Conservation (phyloP, 1,140 invertebrate genomes). For the Drosophila repletoides region DNA sequence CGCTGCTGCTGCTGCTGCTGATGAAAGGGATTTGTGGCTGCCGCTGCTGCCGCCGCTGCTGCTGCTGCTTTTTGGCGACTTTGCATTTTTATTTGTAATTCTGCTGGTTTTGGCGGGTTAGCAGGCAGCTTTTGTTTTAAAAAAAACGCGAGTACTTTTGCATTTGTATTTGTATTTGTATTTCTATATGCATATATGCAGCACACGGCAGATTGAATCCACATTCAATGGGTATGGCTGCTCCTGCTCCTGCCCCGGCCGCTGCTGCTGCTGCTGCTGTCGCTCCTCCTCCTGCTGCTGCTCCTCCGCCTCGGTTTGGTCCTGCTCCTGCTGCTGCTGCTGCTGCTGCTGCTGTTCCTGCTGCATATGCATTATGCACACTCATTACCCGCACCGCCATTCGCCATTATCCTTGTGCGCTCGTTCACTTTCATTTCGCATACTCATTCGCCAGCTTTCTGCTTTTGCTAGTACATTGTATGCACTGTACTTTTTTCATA, state of each 20-base stretch:
- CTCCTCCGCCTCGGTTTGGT: background rate
- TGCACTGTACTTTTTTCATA: constrained; percentile 40
- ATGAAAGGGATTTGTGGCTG: constrained; percentile 76
- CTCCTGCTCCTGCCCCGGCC: constrained; percentile 30
- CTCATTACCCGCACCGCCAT: constrained; percentile 62
- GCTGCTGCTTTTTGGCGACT: constrained; percentile 70
- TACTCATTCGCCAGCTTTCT: constrained; percentile 48
- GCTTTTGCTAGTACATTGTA: background rate
- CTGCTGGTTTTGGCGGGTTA: constrained; percentile 62
- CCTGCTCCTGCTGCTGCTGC: constrained; percentile 14
- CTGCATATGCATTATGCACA: constrained; percentile 75
- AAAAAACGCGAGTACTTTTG: constrained; percentile 39
- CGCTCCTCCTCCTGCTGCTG: constrained; percentile 35
- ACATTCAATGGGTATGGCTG: constrained; percentile 58
- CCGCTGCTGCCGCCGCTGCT: background rate
- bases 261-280: constrained; percentile 21
- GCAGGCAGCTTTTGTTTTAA: constrained; percentile 71
- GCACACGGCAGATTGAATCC: constrained; percentile 67
- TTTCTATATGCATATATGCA: constrained; percentile 18
- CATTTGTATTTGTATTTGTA: constrained; percentile 14
- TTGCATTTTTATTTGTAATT: constrained; percentile 76
- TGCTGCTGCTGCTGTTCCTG: constrained; percentile 31
- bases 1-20: constrained; percentile 19
- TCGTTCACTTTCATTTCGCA: constrained; percentile 79
- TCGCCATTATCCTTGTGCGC: constrained; percentile 75